Base-by-base conservation (phyloP, 2,888 invertebrate genomes). In the Clepsis dumicolana region DNA sequence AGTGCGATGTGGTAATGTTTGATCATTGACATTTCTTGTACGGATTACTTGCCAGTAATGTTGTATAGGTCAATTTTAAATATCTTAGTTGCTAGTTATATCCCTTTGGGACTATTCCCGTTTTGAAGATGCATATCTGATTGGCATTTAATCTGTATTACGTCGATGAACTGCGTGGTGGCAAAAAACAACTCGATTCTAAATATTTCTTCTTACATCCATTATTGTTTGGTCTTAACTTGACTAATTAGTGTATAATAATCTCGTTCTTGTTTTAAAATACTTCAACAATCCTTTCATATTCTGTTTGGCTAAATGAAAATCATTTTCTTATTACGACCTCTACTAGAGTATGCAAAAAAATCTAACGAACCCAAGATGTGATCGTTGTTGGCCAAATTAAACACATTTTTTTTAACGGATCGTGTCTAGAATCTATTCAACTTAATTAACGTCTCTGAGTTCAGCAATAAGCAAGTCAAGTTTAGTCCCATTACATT, bases 121-220 rank as follows among this genome's bases (percentile, higher is more conserved):
- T 10, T 24, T 24, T 25, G 2, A 27, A 5, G 0, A 27, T 27
- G n/a, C n/a, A n/a, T n/a, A n/a, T 18, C 1, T 0, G 29, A 0
- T 10, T 67, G 67, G 67, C 67, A 67, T 67, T 57, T 63, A 52
- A 63, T 67, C 50, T 27, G 56, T 62, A 57, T 57, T 50, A 57
- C 35, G 5, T 50, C 67, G 56, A 67, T 24, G 25, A 38, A 29
- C 35, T 54, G 61, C 48, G 48, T 35, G 54, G 61, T 52, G 62
- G 62, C 62, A 63, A 57, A 44, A 61, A 16, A 8, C 12, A n/a
- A 24, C 5, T 32, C 12, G n/a, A 4, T 50, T 50, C n/a, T n/a
- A 18, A 52, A n/a, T 52, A 2, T 52, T 38, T 38, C 14, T 38
- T n/a, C n/a, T n/a, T n/a, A n/a, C n/a, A n/a, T n/a, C n/a, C 38